Evolutionary conservation across 2,888 invertebrate species (phyloP), one percentile per base, ranked within the genome.

Genomic region (Troilus luridus): DNA sequence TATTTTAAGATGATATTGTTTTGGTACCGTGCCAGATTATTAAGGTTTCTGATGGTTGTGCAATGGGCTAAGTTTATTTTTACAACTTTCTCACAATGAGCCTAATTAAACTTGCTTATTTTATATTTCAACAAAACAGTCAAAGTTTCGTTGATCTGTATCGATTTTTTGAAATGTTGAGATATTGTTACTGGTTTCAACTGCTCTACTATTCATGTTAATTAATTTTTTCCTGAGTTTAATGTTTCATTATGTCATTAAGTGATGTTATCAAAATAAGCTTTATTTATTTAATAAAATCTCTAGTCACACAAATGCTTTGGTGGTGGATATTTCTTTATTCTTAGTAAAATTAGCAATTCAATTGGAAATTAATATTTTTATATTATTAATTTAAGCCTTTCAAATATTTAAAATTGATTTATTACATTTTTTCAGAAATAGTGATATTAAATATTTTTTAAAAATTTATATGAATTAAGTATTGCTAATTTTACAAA

Each of bases 231-330:
- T 27, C 41, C 88, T 88, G 58, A 58, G 41, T 88, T 59, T 60
- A 88, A 58, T 88, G 88, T 88, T 88, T 88, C 88, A 59, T 88
- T 59, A 19, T 88, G 62, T 88, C 62, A 27, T 88, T 59, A 77
- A 77, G 56, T 19, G 9, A n/a, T 90, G 90, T 90, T 77, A 59
- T 90, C 56, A 58, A 90, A 90, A 90, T 59, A 59, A 90, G 90
- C 90, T 90, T 88, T 91, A 91, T 92, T 92, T 92, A 92, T 92
- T 91, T 92, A 92, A 92, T 92, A 92, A 92, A 92, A 92, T 85
- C 91, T 92, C 92, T 92, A 92, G 92, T 92, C 92, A 92, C 91
- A 91, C 90, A 91, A 91, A 41, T 90, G 88, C 88, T 88, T 91
- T 88, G 89, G 89, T 91, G 91, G 88, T 90, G 92, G 92, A 92